phyloP scores from a whole-genome alignment of 1,140 invertebrate genomes.

The Drosophila burlai region DNA sequence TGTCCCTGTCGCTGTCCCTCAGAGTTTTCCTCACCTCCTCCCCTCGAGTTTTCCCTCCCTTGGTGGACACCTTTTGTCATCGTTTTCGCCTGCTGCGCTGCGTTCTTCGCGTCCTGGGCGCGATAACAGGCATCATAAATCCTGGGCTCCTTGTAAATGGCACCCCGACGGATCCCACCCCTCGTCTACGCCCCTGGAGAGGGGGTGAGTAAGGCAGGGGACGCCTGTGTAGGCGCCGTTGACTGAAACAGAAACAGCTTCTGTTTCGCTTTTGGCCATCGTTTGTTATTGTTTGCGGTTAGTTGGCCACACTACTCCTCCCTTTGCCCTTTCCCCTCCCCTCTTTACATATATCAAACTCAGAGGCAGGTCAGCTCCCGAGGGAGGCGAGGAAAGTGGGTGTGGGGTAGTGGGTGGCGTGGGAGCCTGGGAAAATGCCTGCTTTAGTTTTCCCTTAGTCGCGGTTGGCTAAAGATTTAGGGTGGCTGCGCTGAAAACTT shows the following conservation, averaged over 20 bases:
- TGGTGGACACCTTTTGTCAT: conserved; percentile 74
- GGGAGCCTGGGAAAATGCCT: conserved; percentile 10
- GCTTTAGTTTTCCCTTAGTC: conserved; percentile 40
- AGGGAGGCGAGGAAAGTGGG: background rate
- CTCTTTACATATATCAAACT: conserved; percentile 45
- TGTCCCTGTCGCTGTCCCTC: background rate
- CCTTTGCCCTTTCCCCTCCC: background rate
- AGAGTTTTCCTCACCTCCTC: background rate
- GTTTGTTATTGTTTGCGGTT: conserved; percentile 83
- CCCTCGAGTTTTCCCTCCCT: background rate
- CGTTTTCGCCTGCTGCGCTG: conserved; percentile 57
- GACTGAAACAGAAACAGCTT: conserved; percentile 51
- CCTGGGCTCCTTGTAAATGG: conserved; percentile 75
- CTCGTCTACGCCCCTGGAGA: background rate
- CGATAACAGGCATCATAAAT: conserved; percentile 83
- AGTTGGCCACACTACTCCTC: conserved; percentile 55
- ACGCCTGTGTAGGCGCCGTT: conserved; percentile 33
- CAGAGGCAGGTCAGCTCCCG: conserved; percentile 38
- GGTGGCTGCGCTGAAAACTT: conserved; percentile 12
- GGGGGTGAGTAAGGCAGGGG: background rate
- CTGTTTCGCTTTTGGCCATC: conserved; percentile 76
- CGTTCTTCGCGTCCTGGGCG: conserved; percentile 51
- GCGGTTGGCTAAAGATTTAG: conserved; percentile 23
- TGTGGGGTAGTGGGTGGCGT: background rate
- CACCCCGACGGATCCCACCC: conserved; percentile 46